Conservation (phyloP, 2,797 vertebrate species). For the Distichodus sexfasciatus region DNA sequence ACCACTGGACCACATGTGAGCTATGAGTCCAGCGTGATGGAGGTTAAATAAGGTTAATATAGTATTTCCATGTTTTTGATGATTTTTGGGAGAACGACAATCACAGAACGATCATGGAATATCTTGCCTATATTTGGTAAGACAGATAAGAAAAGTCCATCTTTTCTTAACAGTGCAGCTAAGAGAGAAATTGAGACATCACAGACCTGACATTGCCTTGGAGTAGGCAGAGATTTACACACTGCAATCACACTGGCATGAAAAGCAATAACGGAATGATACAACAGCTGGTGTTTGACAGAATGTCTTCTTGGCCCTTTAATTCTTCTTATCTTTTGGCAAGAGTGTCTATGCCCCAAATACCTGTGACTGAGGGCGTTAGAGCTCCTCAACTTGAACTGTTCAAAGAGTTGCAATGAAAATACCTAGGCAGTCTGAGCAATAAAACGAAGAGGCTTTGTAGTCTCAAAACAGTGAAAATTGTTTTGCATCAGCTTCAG, state of each 20-base stretch:
- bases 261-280: slow-evolving; percentile 1
- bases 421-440: slow-evolving; percentile 43
- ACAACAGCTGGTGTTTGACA: slow-evolving; percentile 61
- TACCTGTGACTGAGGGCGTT: slow-evolving; percentile 54
- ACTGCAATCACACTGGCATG: slow-evolving; percentile 3
- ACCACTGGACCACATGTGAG: not conserved
- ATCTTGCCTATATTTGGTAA: no score
- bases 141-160: no score
- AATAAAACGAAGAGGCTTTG: slow-evolving; percentile 44
- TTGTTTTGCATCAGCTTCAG: not conserved
- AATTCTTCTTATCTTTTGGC: slow-evolving; percentile 56
- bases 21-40: not conserved
- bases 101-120: no score
- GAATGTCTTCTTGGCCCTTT: slow-evolving; percentile 49
- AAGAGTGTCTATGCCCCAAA: slow-evolving; percentile 55
- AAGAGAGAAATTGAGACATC: not conserved
- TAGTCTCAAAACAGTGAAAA: slow-evolving; percentile 36
- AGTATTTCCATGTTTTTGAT: not conserved
- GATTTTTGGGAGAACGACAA: no score
- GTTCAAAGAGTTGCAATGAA: slow-evolving; percentile 61
- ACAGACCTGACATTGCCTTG: not conserved
- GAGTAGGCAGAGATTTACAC: not conserved
- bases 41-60: not conserved
- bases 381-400: slow-evolving; percentile 49
- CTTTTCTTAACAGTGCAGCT: not conserved